Conservation (phyloP, 2,113 vertebrate species). For the Fregata magnificens region DNA sequence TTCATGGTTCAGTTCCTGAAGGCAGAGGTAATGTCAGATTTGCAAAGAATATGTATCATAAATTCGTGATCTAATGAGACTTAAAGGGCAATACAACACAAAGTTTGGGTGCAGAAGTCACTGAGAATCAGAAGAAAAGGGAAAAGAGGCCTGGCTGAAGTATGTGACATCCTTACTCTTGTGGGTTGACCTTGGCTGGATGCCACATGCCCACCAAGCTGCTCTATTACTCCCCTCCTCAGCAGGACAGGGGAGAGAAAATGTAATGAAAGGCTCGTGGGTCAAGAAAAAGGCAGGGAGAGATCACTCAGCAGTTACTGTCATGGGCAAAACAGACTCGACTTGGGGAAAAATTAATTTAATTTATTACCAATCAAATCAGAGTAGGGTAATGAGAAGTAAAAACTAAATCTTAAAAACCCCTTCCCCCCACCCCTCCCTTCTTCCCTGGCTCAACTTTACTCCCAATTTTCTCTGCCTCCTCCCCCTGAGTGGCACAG, state of each 20-base stretch:
- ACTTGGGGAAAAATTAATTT: neutral
- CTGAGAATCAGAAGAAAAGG: neutral
- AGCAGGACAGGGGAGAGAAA: neutral
- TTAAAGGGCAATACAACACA: neutral
- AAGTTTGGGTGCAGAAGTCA: neutral
- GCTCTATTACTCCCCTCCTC: neutral
- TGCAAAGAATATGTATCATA: neutral
- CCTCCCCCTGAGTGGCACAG: accelerated
- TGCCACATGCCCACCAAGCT: neutral
- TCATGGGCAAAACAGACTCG: neutral
- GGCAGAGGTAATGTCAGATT: neutral
- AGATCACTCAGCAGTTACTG: neutral
- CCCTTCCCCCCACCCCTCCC: neutral
- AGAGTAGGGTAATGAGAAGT: neutral
- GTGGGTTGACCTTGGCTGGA: neutral
- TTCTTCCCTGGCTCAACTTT: neutral
- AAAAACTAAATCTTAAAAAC: neutral
- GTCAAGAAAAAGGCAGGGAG: neutral
- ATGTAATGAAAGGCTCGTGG: neutral
- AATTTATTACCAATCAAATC: neutral
- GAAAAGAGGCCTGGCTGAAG: neutral
- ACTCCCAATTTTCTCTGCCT: neutral
- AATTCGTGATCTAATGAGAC: neutral
- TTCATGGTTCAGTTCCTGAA: neutral
- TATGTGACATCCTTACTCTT: neutral